A percentile compares a stretch with the other conserved stretches of the same genome.
These are phyloP conservation scores for Erebia palarica DNA, from an alignment of 2,888 invertebrate species.

Conservation along the genomic window DNA sequence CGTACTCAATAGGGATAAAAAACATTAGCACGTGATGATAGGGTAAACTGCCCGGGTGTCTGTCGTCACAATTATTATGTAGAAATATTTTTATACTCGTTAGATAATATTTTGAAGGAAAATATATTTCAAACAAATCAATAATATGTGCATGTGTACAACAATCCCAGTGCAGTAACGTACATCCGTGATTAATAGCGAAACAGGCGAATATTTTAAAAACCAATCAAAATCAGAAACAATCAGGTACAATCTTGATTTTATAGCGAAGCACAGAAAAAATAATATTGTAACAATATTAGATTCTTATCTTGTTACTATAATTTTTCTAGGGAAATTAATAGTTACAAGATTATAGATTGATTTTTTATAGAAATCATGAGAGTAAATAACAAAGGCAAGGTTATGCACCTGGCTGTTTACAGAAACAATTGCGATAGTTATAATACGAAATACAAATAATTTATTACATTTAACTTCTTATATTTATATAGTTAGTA, in stretches of 20 bases:
- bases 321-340: constrained; percentile 6
- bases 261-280: neutral
- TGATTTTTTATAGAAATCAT: neutral
- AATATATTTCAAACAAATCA: no score
- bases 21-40: neutral
- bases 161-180: no score
- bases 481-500: no score
- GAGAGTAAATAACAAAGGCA: neutral
- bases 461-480: no score
- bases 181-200: no score
- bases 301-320: neutral
- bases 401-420: neutral
- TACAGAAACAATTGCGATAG: neutral
- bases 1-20: no score
- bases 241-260: neutral
- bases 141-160: no score
- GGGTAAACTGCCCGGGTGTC: neutral
- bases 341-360: neutral
- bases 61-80: neutral
- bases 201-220: no score
- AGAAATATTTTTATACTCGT: no score
- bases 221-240: neutral
- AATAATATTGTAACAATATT: neutral
- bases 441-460: no score
- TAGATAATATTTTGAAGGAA: no score